Base-by-base conservation (phyloP, 2,888 invertebrate genomes). In the Hemithea aestivaria region DNA sequence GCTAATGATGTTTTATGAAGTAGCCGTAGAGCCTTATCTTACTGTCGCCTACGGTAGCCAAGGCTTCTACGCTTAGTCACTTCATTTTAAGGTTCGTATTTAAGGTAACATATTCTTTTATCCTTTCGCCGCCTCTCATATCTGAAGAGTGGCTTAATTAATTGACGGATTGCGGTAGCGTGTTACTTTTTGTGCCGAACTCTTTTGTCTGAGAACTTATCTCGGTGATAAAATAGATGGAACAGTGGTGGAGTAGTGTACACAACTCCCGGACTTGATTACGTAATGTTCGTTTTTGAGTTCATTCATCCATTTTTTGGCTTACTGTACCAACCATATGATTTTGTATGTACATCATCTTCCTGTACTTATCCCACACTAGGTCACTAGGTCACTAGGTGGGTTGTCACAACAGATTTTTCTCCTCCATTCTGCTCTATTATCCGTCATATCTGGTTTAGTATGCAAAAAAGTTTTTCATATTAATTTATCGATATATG, bases 1-100 rank as follows among this genome's bases (percentile, higher is more conserved):
- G 71, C 82, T 84, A 84, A 84, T 82, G 84, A 85, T 84, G 80
- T 83, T 85, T 82, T 81, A 85, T 80, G 81, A 81, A 71, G 72
- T 65, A 59, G 56, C 71, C 67, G 61, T 66, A 71, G 66, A 42
- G 43, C 58, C 66, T 82, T 83, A 84, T 84, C 83, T 62, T 53
- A 29, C 24, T 62, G 76, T 76, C 76, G 81, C 73, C 80, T 73
- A 75, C 84, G 61, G 84, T 83, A 83, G 83, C 83, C 66, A 67
- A 60, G 62, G 67, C 59, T 54, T 51, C 41, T 20, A 50, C 32
- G 57, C 50, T 55, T 76, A 71, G 42, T 28, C 1, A 1, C 8
- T 30, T 35, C 30, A 43, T 27, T 16, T 45, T 67, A 73, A 60
- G 58, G 64, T 58, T 47, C 16, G 2, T 50, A 31, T 53, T 47